Evolutionary conservation across 2,888 invertebrate genomes (phyloP), one percentile per base, ranked within the genome.

Genomic region (Alsophila aescularia): DNA sequence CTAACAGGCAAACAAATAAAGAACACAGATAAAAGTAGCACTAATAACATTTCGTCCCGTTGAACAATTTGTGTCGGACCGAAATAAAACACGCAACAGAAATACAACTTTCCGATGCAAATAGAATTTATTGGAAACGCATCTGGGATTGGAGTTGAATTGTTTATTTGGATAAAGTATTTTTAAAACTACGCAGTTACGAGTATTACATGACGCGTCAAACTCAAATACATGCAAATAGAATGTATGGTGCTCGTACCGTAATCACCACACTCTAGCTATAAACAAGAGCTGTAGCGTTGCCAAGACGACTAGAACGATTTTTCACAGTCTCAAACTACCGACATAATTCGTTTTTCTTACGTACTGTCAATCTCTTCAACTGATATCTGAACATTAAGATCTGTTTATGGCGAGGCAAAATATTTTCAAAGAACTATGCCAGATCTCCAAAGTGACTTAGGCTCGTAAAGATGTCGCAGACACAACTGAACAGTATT

Each of bases 251-350:
- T 37, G 27, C 45, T 58, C 24, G 32, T 43, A 37, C 13, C 21
- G 27, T 57, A 57, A 61, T 51, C 50, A 40, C 32, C 51, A 47
- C 58, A 54, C 47, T 62, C 50, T 42, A 15, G 16, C 21, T 42
- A 59, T 64, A 62, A 60, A 59, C 67, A 68, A 58, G 64, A 67
- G 57, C 53, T 36, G 55, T 49, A 42, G 60, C 50, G 55, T 59
- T 66, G 65, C 58, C 61, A 67, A 65, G 54, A 69, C 61, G 56
- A 61, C 43, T n/a, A n/a, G n/a, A n/a, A n/a, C n/a, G n/a, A n/a
- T n/a, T n/a, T n/a, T n/a, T n/a, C n/a, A n/a, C n/a, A n/a, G n/a
- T n/a, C n/a, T n/a, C n/a, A n/a, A n/a, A n/a, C n/a, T n/a, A n/a
- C n/a, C n/a, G n/a, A n/a, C n/a, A n/a, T n/a, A n/a, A n/a, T n/a